phyloP scores from a whole-genome alignment of 2,113 vertebrate species.

The Steatornis caripensis region DNA sequence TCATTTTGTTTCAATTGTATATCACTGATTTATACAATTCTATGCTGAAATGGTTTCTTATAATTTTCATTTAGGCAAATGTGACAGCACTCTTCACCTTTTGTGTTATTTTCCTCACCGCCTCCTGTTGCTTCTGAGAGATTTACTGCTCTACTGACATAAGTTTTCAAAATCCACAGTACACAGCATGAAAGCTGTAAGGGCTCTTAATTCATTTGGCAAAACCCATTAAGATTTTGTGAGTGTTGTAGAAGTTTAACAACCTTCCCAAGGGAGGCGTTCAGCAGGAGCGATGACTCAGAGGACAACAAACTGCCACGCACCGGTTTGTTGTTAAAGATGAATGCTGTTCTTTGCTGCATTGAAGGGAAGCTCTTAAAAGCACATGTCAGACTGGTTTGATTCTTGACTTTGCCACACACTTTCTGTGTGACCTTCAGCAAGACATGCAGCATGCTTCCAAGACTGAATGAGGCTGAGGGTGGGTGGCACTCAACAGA shows the following conservation, averaged over 20 bases:
- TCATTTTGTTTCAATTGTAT: not conserved
- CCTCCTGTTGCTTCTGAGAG: not conserved
- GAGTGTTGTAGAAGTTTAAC: not conserved
- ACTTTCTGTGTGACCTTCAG: not conserved
- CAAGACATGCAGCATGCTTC: not conserved
- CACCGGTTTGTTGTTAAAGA: not conserved
- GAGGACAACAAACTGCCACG: not conserved
- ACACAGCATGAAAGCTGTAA: not conserved
- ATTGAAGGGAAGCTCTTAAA: not conserved
- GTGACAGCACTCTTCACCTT: not conserved
- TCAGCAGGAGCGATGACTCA: not conserved
- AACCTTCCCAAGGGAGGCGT: not conserved
- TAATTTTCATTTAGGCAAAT: not conserved
- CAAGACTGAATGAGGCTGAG: not conserved
- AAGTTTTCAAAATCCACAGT: not conserved
- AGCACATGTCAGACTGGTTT: not conserved
- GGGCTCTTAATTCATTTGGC: constrained; percentile 42
- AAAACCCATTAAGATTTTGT: constrained; percentile 9
- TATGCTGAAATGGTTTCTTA: not conserved
- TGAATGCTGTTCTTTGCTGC: not conserved
- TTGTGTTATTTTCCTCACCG: not conserved
- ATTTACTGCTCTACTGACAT: not conserved
- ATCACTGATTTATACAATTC: not conserved
- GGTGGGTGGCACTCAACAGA: not conserved
- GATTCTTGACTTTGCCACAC: not conserved